These are phyloP conservation scores for Physella acuta DNA, from an alignment of 1,140 invertebrate species.

Conservation along the genomic window DNA sequence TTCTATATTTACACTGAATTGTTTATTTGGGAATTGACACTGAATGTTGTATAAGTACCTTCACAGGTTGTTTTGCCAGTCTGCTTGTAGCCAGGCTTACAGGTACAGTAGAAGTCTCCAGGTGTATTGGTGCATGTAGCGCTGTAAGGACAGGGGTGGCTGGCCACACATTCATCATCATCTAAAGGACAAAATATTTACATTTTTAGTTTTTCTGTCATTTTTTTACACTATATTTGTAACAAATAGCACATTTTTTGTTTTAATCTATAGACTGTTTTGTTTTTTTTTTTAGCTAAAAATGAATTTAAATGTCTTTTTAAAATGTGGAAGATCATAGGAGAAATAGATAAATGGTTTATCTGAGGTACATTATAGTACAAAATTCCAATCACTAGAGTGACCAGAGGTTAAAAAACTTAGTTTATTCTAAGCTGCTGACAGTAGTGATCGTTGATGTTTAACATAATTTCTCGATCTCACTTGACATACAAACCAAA, in stretches of 20 bases:
- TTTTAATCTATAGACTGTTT: neutral
- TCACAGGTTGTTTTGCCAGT: constrained; percentile 31
- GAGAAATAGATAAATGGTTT: neutral
- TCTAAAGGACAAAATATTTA: constrained; percentile 28
- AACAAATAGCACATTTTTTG: neutral
- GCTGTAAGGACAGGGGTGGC: constrained; percentile 34
- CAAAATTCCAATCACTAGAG: too few relatives aligned
- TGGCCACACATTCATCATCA: constrained; percentile 42
- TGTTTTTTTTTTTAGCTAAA: neutral
- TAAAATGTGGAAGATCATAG: neutral
- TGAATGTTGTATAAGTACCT: too few relatives aligned
- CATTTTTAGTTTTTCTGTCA: neutral
- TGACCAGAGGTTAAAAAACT: too few relatives aligned
- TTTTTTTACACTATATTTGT: neutral
- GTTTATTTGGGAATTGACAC: too few relatives aligned
- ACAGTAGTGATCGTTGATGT: too few relatives aligned
- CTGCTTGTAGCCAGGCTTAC: constrained; percentile 40
- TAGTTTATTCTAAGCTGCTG: too few relatives aligned
- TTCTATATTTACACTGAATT: too few relatives aligned
- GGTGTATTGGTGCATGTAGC: constrained; percentile 39
- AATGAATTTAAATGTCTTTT: neutral
- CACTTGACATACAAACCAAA: too few relatives aligned
- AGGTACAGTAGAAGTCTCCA: constrained; percentile 43
- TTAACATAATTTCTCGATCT: too few relatives aligned
- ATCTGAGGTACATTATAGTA: neutral